Conservation (phyloP, 2,113 vertebrate species). For the Trichomycterus rosablanca region DNA sequence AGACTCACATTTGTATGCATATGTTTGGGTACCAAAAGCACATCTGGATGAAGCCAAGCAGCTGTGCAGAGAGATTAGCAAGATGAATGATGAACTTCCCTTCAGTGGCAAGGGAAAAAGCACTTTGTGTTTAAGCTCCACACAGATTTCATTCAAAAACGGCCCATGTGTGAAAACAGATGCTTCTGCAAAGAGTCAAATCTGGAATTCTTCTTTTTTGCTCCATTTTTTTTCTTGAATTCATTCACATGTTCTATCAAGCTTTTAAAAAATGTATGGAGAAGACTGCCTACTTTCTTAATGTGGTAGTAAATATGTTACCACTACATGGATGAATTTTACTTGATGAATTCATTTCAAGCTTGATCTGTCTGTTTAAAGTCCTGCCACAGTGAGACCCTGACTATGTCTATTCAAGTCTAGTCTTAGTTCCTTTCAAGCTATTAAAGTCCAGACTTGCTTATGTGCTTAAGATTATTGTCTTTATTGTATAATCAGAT, state of each 20-base stretch:
- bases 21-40: background rate
- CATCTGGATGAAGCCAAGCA: background rate
- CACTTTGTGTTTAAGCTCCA: background rate
- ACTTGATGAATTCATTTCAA: too few species aligned
- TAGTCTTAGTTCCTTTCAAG: too few species aligned
- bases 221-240: background rate
- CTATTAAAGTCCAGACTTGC: too few species aligned
- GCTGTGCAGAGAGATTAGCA: background rate
- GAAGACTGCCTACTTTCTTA: too few species aligned
- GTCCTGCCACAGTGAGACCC: too few species aligned
- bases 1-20: background rate
- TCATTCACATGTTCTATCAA: background rate
- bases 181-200: background rate
- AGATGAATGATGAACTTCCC: background rate
- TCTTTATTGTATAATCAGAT: too few species aligned
- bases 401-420: too few species aligned
- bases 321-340: too few species aligned
- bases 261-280: too few species aligned
- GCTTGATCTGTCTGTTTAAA: too few species aligned
- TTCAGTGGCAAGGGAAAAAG: background rate
- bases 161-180: background rate
- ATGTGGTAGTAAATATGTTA: too few species aligned
- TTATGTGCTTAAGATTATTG: too few species aligned
- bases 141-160: background rate
- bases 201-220: background rate